A percentile compares a stretch with the other conserved stretches of the same genome.
These are phyloP conservation scores for Gymnoscopelus braueri DNA, from an alignment of 2,797 vertebrate species.

Conservation along the genomic window DNA sequence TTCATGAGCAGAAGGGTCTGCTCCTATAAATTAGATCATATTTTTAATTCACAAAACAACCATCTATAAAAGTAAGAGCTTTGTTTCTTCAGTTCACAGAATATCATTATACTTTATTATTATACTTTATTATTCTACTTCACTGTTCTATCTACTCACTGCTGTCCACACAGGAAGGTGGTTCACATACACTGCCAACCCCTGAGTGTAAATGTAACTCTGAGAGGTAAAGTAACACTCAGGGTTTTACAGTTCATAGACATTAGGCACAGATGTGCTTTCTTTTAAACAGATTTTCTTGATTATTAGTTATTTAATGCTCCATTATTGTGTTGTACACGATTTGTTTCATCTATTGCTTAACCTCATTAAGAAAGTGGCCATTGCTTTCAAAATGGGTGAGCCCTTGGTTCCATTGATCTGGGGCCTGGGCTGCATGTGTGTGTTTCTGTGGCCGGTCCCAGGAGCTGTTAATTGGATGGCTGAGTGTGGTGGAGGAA, in stretches of 20 bases:
- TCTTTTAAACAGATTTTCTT: background rate
- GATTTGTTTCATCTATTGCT: constrained; percentile 6
- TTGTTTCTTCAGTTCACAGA: constrained; percentile 47
- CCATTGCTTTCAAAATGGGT: constrained; percentile 18
- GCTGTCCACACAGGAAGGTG: constrained; percentile 31
- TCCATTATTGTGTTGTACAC: background rate
- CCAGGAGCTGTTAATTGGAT: constrained; percentile 49
- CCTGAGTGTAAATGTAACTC: too few relatives aligned
- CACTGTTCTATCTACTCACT: constrained; percentile 43
- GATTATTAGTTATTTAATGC: too few relatives aligned
- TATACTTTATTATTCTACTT: constrained; percentile 48
- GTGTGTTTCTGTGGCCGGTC: constrained; percentile 43
- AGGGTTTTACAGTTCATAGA: too few relatives aligned
- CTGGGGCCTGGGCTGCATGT: constrained; percentile 2
- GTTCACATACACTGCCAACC: background rate
- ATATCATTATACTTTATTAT: constrained; percentile 47
- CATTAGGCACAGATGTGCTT: background rate
- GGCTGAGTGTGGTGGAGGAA: constrained; percentile 27
- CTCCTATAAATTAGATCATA: constrained; percentile 55
- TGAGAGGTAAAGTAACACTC: too few relatives aligned
- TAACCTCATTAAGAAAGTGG: constrained; percentile 40
- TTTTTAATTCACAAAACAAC: constrained; percentile 66
- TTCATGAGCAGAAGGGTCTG: constrained; percentile 56
- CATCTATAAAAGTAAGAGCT: constrained; percentile 72
- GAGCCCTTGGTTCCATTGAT: constrained; percentile 24